phyloP scores from a whole-genome alignment of 2,888 invertebrate genomes.

The Sarcophaga variegata region DNA sequence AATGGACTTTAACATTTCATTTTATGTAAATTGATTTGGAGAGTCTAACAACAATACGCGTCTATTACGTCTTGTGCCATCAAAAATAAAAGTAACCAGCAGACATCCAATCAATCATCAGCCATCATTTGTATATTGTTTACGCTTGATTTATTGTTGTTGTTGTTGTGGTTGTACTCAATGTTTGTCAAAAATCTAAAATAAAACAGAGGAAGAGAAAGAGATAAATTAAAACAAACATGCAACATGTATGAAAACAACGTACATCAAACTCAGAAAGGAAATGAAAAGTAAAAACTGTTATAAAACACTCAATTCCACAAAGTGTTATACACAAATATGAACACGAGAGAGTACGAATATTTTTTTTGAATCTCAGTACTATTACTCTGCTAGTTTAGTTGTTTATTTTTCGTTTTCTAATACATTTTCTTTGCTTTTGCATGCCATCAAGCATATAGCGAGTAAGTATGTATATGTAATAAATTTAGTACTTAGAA shows the following conservation, averaged over 20 bases:
- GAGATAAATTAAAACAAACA: background rate
- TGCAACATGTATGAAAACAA: constrained; percentile 12
- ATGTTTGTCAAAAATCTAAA: background rate
- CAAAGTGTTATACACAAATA: background rate
- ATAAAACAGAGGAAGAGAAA: background rate
- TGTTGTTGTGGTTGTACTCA: background rate
- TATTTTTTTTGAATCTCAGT: background rate
- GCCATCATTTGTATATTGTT: background rate
- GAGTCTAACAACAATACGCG: background rate
- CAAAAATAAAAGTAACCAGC: background rate
- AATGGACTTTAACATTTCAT: constrained; percentile 49
- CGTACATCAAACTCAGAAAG: background rate
- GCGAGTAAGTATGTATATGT: background rate
- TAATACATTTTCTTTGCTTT: constrained; percentile 25
- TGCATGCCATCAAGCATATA: constrained; percentile 29
- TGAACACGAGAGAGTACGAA: background rate
- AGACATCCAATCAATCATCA: background rate
- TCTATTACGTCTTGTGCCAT: background rate
- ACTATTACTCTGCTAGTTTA: constrained; percentile 22
- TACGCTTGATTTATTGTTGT: background rate
- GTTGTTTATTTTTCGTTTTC: constrained; percentile 26
- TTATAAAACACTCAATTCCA: background rate
- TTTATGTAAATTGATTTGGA: background rate
- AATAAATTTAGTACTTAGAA: constrained; percentile 5
- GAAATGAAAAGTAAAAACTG: constrained; percentile 11